A percentile compares a stretch with the other conserved stretches of the same genome.
phyloP scores from a whole-genome alignment of 2,797 vertebrate species.

The Gastrophryne carolinensis region DNA sequence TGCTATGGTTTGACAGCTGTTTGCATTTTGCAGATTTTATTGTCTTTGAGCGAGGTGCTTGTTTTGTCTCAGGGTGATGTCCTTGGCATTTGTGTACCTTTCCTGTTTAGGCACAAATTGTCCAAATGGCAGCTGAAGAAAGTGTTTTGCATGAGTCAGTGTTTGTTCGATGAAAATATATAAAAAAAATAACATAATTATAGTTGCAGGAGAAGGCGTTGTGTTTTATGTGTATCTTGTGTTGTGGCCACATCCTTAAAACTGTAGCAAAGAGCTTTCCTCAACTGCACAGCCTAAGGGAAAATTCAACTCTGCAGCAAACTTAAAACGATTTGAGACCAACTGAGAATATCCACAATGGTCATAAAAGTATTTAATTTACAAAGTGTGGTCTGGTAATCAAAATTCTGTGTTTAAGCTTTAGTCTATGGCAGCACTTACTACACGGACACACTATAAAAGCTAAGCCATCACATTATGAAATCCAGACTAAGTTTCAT shows the following conservation, averaged over 20 bases:
- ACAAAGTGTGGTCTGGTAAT: no score
- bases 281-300: no score
- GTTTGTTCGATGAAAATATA: background rate
- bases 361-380: no score
- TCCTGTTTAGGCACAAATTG: slow-evolving; percentile 15
- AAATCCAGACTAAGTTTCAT: no score
- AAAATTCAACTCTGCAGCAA: no score
- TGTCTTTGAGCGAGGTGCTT: background rate
- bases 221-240: background rate
- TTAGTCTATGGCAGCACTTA: no score
- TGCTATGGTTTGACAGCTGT: background rate
- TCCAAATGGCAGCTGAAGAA: background rate
- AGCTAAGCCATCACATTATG: no score
- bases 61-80: slow-evolving; percentile 1
- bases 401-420: no score
- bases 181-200: background rate
- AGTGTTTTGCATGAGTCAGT: background rate
- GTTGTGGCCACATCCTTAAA: background rate
- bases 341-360: no score
- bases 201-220: background rate
- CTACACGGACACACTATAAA: no score
- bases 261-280: background rate
- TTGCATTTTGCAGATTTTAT: background rate
- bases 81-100: slow-evolving; percentile 17
- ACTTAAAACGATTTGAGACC: no score